Base-by-base conservation (phyloP, 2,113 vertebrate genomes). In the Spermophilus dauricus region DNA sequence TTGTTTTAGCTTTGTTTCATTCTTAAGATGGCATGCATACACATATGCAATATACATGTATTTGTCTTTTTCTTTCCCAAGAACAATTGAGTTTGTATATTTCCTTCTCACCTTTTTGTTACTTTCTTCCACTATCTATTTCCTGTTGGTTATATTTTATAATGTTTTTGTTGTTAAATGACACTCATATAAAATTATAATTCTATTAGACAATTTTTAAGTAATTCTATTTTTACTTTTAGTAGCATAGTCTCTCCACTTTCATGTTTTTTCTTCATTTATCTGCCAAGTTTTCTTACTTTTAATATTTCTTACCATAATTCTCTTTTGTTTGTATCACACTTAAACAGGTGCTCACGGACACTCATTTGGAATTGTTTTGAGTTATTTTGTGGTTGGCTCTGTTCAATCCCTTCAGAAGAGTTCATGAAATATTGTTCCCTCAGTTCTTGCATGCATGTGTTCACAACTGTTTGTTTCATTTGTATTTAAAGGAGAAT, bases 141-240 rank as follows among this genome's bases (percentile, higher is more conserved):
- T 89, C 5, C 61, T 91, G 1, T 89, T 75, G 34, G 4, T 65
- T 82, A 28, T 75, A 73, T 78, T 88, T 88, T 83, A 73, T 4
- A 56, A 2, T 28, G 8, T 39, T 65, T 84, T 89, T 67, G 3
- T 65, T 32, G 83, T 95, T 78, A 91, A 77, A 24, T 63, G 22
- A 10, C 13, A 76, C 13, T 39, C 42, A 78, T 30, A 32, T 80
- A 67, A 91, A 91, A 65, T 48, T 86, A 37, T 48, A 80, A 69
- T 86, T 85, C 4, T 53, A 53, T 69, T 45, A 82, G 48, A 69
- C 45, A 58, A 86, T 84, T 75, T 61, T 12, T 89, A 77, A 18
- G 8, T 51, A 65, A 91, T 91, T 91, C 8, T 88, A 11, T 91
- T 83, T 94, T 83, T 51, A 84, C n/a, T 91, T 97, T 58, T 11